Conservation (phyloP, 2,113 vertebrate genomes). For the Clarias macrocephalus region DNA sequence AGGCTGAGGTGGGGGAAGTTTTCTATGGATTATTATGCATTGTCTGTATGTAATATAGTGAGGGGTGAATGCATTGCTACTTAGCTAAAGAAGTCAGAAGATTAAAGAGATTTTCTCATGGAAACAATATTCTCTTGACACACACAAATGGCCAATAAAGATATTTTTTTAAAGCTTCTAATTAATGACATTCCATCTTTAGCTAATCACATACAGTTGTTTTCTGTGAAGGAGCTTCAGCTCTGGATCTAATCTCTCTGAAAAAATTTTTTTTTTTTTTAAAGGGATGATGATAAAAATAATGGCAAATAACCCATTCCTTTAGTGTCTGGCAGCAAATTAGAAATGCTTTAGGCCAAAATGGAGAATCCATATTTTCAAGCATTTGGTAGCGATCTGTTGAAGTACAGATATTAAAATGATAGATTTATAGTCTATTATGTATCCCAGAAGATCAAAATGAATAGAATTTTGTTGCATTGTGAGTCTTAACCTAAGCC, state of each 20-base stretch:
- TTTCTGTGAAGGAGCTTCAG: slow-evolving; percentile 33
- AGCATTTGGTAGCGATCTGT: slow-evolving; percentile 62
- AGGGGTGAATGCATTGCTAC: slow-evolving; percentile 25
- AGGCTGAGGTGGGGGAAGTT: not conserved
- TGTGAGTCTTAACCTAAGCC: not conserved
- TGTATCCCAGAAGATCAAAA: not conserved
- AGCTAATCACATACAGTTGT: slow-evolving; percentile 47
- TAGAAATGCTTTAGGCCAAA: slow-evolving; percentile 50
- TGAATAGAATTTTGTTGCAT: not conserved
- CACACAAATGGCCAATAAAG: slow-evolving; percentile 24
- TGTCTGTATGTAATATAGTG: slow-evolving; percentile 27
- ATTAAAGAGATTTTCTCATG: slow-evolving; percentile 37
- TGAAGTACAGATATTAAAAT: slow-evolving; percentile 33
- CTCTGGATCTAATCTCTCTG: slow-evolving; percentile 47
- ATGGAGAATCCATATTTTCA: slow-evolving; percentile 53
- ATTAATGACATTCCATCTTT: slow-evolving; percentile 47
- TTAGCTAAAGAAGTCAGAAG: slow-evolving; percentile 12
- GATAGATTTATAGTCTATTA: slow-evolving; percentile 15
- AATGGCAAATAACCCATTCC: slow-evolving; percentile 37
- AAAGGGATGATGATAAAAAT: not conserved
- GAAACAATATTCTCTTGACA: slow-evolving; percentile 25
- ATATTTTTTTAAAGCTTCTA: slow-evolving; percentile 38
- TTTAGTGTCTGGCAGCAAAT: slow-evolving; percentile 55
- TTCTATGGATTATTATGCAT: slow-evolving; percentile 35
- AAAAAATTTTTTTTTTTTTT: too few relatives aligned